Conservation (phyloP, 2,888 invertebrate species). For the Allygus modestus region DNA sequence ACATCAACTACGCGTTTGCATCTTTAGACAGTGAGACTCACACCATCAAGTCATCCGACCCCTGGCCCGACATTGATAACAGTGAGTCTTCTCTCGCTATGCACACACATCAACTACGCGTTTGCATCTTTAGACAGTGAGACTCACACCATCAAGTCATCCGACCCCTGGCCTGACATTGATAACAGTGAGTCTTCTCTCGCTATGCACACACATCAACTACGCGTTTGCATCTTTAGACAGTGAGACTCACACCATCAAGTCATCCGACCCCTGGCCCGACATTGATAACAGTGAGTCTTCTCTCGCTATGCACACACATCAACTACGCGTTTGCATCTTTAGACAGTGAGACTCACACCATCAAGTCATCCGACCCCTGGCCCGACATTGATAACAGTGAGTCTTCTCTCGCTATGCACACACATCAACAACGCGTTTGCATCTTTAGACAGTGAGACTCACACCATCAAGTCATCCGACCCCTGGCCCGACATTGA, state of each 20-base stretch:
- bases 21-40: conserved; percentile 70
- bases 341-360: no score
- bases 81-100: conserved; percentile 72
- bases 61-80: conserved; percentile 45
- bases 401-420: conserved; percentile 3
- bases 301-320: no score
- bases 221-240: conserved; percentile 75
- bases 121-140: conserved; percentile 73
- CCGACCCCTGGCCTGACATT: conserved; percentile 39
- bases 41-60: conserved; percentile 9
- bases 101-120: conserved; percentile 75
- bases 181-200: conserved; percentile 66
- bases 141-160: conserved; percentile 7
- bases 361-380: background rate
- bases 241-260: conserved; percentile 18
- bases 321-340: background rate
- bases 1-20: conserved; percentile 75
- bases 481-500: conserved; percentile 10
- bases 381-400: conserved; percentile 22
- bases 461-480: background rate
- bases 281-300: conserved; percentile 57
- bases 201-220: conserved; percentile 75
- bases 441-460: background rate
- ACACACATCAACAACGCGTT: background rate
- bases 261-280: conserved; percentile 3